Percentiles rank a stretch among this genome's conserved stretches.
These are phyloP conservation scores for Pterocles burchelli DNA, from an alignment of 2,113 vertebrate genomes.

Conservation along the genomic window DNA sequence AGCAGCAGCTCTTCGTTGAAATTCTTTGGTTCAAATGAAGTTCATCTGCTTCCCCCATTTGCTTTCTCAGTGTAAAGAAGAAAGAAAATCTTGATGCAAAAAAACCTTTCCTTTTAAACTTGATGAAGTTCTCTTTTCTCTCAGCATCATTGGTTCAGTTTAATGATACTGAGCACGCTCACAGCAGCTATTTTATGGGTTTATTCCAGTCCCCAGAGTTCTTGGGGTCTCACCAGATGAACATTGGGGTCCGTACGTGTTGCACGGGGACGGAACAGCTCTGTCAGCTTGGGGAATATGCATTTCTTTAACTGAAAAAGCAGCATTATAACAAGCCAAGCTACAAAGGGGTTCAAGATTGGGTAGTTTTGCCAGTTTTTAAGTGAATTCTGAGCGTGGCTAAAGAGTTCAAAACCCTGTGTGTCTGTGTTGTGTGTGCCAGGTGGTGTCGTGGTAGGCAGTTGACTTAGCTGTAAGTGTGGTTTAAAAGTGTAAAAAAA, in stretches of 20 bases:
- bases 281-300: constrained; percentile 59
- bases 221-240: constrained; percentile 20
- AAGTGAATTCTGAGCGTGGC: constrained; percentile 69
- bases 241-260: background rate
- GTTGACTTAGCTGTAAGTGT: constrained; percentile 78
- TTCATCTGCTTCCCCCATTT: background rate
- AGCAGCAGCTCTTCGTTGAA: background rate
- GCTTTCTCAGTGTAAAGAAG: background rate
- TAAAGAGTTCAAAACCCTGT: constrained; percentile 64
- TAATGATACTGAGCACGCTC: background rate
- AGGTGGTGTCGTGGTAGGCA: constrained; percentile 74
- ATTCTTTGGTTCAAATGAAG: background rate
- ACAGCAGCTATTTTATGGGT: background rate
- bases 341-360: constrained; percentile 37
- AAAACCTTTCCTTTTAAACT: background rate
- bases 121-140: background rate
- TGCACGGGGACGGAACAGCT: constrained; percentile 25
- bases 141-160: constrained; percentile 38
- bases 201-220: constrained; percentile 20
- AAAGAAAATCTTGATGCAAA: constrained; percentile 29
- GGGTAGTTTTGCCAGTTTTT: constrained; percentile 39
- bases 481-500: constrained; percentile 76
- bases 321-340: constrained; percentile 37
- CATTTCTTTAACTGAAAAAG: constrained; percentile 6
- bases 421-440: constrained; percentile 77